Base-by-base conservation (phyloP, 2,113 vertebrate genomes). In the Alosa alosa region DNA sequence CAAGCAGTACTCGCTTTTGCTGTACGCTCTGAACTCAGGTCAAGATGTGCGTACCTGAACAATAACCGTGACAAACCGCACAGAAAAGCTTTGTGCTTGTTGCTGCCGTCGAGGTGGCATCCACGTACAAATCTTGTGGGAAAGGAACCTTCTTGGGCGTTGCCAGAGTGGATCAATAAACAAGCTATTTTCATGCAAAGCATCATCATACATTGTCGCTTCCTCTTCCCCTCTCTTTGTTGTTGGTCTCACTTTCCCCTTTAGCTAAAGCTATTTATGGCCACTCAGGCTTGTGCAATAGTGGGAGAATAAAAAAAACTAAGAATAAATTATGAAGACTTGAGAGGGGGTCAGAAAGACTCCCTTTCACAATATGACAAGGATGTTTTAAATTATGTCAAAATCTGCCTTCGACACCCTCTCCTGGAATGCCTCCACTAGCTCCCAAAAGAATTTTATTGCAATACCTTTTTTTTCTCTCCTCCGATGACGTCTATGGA, bases 371-470 rank as follows among this genome's bases (percentile, higher is more conserved):
- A 89, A 91, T 88, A 90, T 88, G 88, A 91, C 90, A 91, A 82
- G 87, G 75, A 87, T 57, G 81, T 90, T 93, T 91, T 94, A 92
- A 92, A 92, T 94, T 87, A 92, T 91, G 89, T 92, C 89, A 87
- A 81, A 88, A 89, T 84, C 52, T 82, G 15, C 57, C 9, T 41
- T 0, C 15, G 13, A 17, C 55, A 6, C 75, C 87, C 84, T 84
- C 83, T 84, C 87, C 89, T 85, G 91, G 90, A 93, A 92, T 90
- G 85, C 52, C 84, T 92, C 82, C 25, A 22, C 84, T 83, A 90
- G 88, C 81, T 86, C 64, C 15, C 50, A 0, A 45, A 83, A 86
- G 82, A 83, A 87, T 90, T 94, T 92, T 91, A 94, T 92, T 92
- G 89, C 91, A 88, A 86, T 86, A 87, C 89, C 89, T 90, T 91